phyloP scores from a whole-genome alignment of 2,113 vertebrate genomes.

The Triplophysa dalaica region DNA sequence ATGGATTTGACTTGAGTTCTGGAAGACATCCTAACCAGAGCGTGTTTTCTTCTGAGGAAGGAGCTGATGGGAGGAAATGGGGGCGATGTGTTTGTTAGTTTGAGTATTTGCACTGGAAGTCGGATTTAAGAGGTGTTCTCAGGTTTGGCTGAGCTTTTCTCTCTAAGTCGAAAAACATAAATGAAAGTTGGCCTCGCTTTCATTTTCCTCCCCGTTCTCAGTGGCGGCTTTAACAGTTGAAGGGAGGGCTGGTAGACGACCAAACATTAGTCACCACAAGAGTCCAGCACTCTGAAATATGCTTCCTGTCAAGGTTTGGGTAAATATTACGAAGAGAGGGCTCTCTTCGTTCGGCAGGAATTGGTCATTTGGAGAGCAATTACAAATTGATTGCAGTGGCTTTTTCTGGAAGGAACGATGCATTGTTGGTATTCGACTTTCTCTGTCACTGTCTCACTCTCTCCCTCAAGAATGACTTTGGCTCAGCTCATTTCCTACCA shows the following conservation, averaged over 20 bases:
- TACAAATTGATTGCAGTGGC: constrained; percentile 21
- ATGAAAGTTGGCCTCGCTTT: constrained; percentile 26
- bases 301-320: constrained; percentile 40
- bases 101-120: constrained; percentile 45
- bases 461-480: constrained; percentile 56
- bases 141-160: constrained; percentile 36
- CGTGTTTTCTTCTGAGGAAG: background rate
- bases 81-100: constrained; percentile 36
- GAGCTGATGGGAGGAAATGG: constrained; percentile 13
- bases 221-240: constrained; percentile 34
- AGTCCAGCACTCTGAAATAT: constrained; percentile 41
- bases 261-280: constrained; percentile 47
- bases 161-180: constrained; percentile 55
- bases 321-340: constrained; percentile 30
- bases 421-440: constrained; percentile 30
- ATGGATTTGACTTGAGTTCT: constrained; percentile 29
- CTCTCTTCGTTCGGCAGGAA: constrained; percentile 38
- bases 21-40: background rate
- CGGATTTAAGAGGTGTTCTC: constrained; percentile 53
- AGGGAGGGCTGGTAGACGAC: constrained; percentile 42
- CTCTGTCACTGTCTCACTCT: constrained; percentile 65
- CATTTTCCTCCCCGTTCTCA: constrained; percentile 25
- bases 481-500: constrained; percentile 58
- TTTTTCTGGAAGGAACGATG: constrained; percentile 5
- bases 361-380: constrained; percentile 32